These are phyloP conservation scores for Oxygymnocypris stewartii DNA, from an alignment of 2,113 vertebrate genomes.

Conservation along the genomic window DNA sequence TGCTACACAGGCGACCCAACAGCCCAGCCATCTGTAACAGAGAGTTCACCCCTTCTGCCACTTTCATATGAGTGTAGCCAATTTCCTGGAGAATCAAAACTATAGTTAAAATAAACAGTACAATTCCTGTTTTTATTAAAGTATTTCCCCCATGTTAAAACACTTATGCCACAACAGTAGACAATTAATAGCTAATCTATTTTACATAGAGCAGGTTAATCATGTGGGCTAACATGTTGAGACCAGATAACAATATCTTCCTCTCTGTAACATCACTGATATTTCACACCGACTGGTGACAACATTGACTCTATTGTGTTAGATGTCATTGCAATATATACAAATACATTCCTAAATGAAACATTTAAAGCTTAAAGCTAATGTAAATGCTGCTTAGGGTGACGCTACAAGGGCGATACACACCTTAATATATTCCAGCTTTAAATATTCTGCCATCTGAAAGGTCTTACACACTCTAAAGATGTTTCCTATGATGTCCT, in stretches of 20 bases:
- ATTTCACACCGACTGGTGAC: neutral
- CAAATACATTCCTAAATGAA: neutral
- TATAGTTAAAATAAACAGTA: neutral
- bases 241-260: neutral
- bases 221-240: too few relatives aligned
- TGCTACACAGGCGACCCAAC: constrained; percentile 89
- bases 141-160: too few relatives aligned
- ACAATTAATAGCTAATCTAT: neutral
- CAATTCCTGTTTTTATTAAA: neutral
- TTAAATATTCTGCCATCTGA: constrained; percentile 94
- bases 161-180: neutral
- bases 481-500: constrained; percentile 95
- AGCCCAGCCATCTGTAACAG: constrained; percentile 94
- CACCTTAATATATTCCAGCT: constrained; percentile 98
- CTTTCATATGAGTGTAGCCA: constrained; percentile 92
- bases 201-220: neutral
- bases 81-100: constrained; percentile 82
- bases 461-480: constrained; percentile 96
- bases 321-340: neutral
- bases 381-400: neutral
- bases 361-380: neutral
- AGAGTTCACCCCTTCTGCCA: constrained; percentile 91
- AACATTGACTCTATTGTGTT: neutral
- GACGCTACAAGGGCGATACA: neutral
- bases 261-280: neutral